Evolutionary conservation across 2,797 vertebrate genomes (phyloP).

Genomic region (Micrastur ruficollis): DNA sequence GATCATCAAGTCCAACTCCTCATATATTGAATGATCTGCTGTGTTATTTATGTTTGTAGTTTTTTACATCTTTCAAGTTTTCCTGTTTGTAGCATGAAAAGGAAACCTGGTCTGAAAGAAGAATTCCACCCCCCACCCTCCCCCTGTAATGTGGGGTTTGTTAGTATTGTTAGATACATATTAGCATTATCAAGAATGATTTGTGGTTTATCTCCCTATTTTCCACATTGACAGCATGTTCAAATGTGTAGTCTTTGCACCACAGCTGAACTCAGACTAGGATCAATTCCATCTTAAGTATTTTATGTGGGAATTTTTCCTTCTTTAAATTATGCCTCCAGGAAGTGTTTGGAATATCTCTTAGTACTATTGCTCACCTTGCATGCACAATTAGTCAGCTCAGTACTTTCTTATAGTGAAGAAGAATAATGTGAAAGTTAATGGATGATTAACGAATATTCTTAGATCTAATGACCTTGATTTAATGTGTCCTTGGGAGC

Average conservation of each 20-base stretch:
- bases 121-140: neutral
- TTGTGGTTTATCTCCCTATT: neutral
- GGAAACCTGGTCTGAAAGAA: neutral
- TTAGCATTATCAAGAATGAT: neutral
- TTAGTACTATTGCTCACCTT: neutral
- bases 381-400: constrained; percentile 15
- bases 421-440: constrained; percentile 30
- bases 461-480: constrained; percentile 39
- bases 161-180: neutral
- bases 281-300: neutral
- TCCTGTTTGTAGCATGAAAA: neutral
- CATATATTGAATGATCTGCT: neutral
- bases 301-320: neutral
- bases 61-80: neutral
- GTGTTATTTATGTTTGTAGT: neutral
- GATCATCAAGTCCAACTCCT: too few relatives aligned
- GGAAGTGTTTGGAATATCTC: neutral
- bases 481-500: constrained; percentile 24
- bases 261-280: neutral
- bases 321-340: neutral
- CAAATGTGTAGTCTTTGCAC: neutral
- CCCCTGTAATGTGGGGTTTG: neutral
- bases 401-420: neutral
- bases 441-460: constrained; percentile 16
- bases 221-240: neutral